Conservation (phyloP, 2,888 invertebrate genomes). For the Allolobophora icterica region DNA sequence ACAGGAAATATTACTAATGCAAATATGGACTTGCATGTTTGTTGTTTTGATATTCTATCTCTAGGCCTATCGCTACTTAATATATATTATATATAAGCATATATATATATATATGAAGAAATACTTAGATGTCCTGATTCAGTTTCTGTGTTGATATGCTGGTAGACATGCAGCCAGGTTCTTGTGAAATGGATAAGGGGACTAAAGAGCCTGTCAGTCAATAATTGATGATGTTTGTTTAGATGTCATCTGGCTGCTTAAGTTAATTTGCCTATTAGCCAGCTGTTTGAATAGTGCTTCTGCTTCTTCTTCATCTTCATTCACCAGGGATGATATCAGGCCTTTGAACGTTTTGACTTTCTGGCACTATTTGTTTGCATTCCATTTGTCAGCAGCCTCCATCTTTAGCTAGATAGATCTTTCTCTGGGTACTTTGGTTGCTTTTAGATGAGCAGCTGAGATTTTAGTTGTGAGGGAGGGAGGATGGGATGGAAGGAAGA, state of each 20-base stretch:
- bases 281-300: not conserved
- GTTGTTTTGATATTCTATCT: not conserved
- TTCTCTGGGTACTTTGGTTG: not conserved
- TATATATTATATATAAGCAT: not conserved
- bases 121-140: not conserved
- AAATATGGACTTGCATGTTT: not conserved
- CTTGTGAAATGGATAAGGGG: not conserved
- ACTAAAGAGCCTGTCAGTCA: conserved; percentile 17
- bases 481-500: not conserved
- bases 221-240: not conserved
- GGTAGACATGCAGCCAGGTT: not conserved
- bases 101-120: not conserved
- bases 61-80: not conserved
- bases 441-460: not conserved
- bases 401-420: not conserved
- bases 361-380: conserved; percentile 21
- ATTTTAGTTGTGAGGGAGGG: not conserved
- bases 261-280: not conserved
- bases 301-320: not conserved
- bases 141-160: not conserved
- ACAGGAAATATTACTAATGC: conserved; percentile 1
- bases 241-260: conserved; percentile 17
- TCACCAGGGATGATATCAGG: not conserved
- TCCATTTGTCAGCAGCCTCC: conserved; percentile 22
- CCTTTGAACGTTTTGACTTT: conserved; percentile 1